phyloP scores from a whole-genome alignment of 2,797 vertebrate genomes.

The Hapalemur alaotrensis region DNA sequence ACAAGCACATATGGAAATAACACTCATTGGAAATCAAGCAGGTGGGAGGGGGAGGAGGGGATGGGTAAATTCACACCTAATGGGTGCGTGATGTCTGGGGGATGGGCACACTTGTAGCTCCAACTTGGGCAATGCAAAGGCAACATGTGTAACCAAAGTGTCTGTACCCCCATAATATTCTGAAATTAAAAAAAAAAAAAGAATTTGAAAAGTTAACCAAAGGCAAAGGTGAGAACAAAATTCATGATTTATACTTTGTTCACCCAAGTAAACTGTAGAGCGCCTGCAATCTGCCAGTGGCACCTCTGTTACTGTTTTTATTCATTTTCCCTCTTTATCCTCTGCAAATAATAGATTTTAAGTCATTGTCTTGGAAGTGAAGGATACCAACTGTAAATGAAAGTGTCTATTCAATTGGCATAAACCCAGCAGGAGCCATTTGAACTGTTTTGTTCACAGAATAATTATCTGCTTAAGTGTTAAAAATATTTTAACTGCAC shows the following conservation, averaged over 20 bases:
- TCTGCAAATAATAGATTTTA: neutral
- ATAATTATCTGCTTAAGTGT: neutral
- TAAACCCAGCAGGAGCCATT: neutral
- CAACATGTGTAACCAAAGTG: no score
- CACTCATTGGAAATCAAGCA: no score
- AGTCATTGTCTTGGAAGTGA: neutral
- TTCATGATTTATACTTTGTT: neutral
- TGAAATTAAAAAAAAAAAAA: neutral
- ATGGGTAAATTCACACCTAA: no score
- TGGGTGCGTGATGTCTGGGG: no score
- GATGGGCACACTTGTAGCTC: no score
- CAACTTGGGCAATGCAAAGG: no score
- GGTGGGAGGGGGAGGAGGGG: no score
- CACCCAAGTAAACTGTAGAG: neutral
- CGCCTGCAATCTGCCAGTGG: neutral
- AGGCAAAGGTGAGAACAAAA: neutral
- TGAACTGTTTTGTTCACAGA: neutral
- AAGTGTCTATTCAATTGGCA: neutral
- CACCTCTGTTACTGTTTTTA: neutral
- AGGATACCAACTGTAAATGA: neutral
- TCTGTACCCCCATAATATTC: no score
- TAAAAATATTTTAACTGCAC: neutral
- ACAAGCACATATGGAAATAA: no score
- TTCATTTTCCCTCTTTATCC: neutral
- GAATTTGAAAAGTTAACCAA: neutral